Evolutionary conservation across 2,113 vertebrate genomes (phyloP).

Genomic region (Parus major): DNA sequence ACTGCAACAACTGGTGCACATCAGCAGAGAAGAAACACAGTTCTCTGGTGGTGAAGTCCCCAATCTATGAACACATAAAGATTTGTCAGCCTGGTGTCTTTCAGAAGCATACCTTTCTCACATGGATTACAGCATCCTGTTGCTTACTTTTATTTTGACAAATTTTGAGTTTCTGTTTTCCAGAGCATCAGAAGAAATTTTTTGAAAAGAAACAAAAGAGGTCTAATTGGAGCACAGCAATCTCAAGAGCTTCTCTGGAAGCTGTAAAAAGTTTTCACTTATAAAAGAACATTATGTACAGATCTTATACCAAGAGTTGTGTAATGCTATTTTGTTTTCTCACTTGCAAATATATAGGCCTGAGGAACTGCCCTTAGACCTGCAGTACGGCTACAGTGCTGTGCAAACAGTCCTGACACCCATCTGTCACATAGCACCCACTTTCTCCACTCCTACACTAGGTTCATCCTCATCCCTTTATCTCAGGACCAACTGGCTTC

Average conservation of each 20-base stretch:
- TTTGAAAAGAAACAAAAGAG: neutral
- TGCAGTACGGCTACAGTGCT: neutral
- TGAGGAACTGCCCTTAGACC: neutral
- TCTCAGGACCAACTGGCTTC: neutral
- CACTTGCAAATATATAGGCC: neutral
- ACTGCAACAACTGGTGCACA: neutral
- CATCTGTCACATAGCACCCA: neutral
- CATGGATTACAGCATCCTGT: neutral
- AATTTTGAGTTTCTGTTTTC: neutral
- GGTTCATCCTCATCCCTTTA: neutral
- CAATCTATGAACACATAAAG: neutral
- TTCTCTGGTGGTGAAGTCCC: neutral
- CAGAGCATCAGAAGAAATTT: neutral
- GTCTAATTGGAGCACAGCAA: neutral
- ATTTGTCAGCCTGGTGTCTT: neutral
- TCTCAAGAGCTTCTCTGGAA: neutral
- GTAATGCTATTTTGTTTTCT: neutral
- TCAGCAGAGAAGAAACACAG: accelerated
- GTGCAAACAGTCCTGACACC: neutral
- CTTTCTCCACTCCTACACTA: neutral
- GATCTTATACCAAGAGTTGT: neutral
- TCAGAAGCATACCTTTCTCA: neutral
- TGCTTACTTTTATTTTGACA: neutral
- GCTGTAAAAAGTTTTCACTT: neutral
- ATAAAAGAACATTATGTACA: neutral